phyloP scores from a whole-genome alignment of 2,888 invertebrate genomes.

The Oligia fasciuncula region DNA sequence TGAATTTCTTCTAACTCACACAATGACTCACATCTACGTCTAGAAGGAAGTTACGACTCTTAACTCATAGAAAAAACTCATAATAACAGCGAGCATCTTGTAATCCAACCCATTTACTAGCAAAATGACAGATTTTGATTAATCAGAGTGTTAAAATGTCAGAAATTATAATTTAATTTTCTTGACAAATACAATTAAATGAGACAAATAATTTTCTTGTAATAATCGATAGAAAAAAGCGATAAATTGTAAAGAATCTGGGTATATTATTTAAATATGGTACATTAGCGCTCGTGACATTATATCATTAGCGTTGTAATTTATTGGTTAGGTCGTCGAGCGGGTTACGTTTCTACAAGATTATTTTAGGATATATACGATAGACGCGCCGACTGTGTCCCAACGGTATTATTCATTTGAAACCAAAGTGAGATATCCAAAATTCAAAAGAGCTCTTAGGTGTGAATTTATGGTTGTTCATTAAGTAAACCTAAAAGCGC shows the following conservation, averaged over 20 bases:
- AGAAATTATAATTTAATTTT: conserved; percentile 30
- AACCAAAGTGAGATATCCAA: conserved; percentile 26
- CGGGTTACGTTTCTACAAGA: conserved; percentile 29
- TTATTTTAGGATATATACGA: conserved; percentile 42
- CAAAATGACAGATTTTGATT: conserved; percentile 22
- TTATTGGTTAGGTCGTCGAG: conserved; percentile 42
- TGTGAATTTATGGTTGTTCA: conserved; percentile 27
- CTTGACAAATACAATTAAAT: conserved; percentile 31
- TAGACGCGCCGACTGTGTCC: conserved; percentile 30
- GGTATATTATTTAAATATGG: conserved; percentile 36
- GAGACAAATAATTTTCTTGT: conserved; percentile 27
- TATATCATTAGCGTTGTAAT: conserved; percentile 51
- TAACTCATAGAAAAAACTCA: conserved; percentile 35
- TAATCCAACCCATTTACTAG: conserved; percentile 28
- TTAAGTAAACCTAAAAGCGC: conserved; percentile 32
- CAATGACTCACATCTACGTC: conserved; percentile 43
- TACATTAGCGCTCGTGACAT: conserved; percentile 35
- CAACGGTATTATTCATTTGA: conserved; percentile 38
- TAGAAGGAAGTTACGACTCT: conserved; percentile 57
- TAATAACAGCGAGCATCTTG: conserved; percentile 31
- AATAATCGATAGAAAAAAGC: conserved; percentile 34
- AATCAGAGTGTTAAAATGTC: conserved; percentile 18
- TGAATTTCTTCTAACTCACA: conserved; percentile 62
- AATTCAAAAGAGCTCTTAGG: conserved; percentile 15
- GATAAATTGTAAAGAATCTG: conserved; percentile 33